Base-by-base conservation (phyloP, 2,888 invertebrate species). In the Stenotaenia linearis region DNA sequence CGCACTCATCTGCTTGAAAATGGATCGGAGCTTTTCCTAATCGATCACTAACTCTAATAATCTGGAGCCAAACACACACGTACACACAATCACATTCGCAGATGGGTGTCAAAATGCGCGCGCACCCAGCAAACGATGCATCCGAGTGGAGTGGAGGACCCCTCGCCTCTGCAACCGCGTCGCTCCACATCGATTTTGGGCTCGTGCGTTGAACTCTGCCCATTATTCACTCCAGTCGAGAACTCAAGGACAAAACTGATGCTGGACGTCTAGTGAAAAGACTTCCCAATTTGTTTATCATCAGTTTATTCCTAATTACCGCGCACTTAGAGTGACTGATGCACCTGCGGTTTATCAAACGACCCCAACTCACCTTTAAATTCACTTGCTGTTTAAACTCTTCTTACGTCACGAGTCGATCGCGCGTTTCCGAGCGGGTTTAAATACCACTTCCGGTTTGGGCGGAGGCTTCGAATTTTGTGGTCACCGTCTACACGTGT, bases 191-290 rank as follows among this genome's bases (percentile, higher is more conserved):
- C 69, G 69, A 69, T 69, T 69, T 69, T 69, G 1, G 28, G 69
- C 69, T 69, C 69, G 69, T 25, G 69, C 69, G 69, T 69, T 69
- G 69, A 69, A 69, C 69, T 69, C 69, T 69, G 28, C 69, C 69
- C 69, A 69, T 69, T 69, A 69, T 69, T 69, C 69, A 69, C 69
- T 69, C 69, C 12, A 25, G 25, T 69, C 69, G 69, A 69, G 12
- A 69, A 69, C 69, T 69, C 69, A 69, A 69, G 69, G 28, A 69
- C 69, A 69, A 69, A 69, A 69, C 69, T 25, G 28, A 69, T 69
- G 28, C 69, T 69, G 69, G 69, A 69, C 69, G 69, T 69, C 69
- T 69, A 28, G 28, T 69, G 12, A 69, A 69, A 69, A 69, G 28
- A 69, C 69, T 69, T 28, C 69, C 28, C 69, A 69, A 69, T 69